Evolutionary conservation across 2,113 vertebrate genomes (phyloP), one percentile per base, ranked within the genome.

Genomic region (Ochotona princeps): DNA sequence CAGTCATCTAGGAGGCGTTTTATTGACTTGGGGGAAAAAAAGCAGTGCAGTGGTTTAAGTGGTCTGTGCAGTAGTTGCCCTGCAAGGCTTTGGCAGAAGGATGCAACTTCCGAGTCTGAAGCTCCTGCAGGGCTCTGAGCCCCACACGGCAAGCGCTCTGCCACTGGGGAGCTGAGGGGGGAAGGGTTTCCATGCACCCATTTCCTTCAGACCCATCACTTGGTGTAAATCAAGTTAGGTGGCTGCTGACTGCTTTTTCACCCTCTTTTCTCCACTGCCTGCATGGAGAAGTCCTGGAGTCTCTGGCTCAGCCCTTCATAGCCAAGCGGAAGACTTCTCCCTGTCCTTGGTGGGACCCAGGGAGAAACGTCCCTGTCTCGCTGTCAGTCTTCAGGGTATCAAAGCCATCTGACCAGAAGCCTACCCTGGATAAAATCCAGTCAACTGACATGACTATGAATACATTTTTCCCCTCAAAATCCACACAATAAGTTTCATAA

Each of bases 1-100:
- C 67, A 95, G 81, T 89, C 44, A 87, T 83, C 74, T 83, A 65
- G 69, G 69, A 93, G 47, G 60, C 49, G 90, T 96, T 95, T 93
- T 95, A 93, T 79, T 91, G 79, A 94, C 70, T 81, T 44, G 35
- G 38, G 38, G 38, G 91, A 94, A 92, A 25, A 91, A 93, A 92
- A 91, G 66, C 89, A 92, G 72, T 91, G 30, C 69, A 47, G 69
- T 87, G 76, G 93, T 96, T 92, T 87, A 91, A 97, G 89, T 87
- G 78, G 83, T 76, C 28, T 74, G 25, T 89, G 73, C 44, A 49
- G 91, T 91, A 83, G 92, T 93, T 70, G 66, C 89, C n/a, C 91
- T 70, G 83, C 51, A 61, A 91, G 92, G 28, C n/a, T 92, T 65
- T 47, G 8, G 70, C 47, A 35, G 67, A 87, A 28, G 21, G 25